Percentiles rank a stretch among this genome's conserved stretches.
phyloP scores from a whole-genome alignment of 1,140 invertebrate genomes.

The Condylostylus longicornis region DNA sequence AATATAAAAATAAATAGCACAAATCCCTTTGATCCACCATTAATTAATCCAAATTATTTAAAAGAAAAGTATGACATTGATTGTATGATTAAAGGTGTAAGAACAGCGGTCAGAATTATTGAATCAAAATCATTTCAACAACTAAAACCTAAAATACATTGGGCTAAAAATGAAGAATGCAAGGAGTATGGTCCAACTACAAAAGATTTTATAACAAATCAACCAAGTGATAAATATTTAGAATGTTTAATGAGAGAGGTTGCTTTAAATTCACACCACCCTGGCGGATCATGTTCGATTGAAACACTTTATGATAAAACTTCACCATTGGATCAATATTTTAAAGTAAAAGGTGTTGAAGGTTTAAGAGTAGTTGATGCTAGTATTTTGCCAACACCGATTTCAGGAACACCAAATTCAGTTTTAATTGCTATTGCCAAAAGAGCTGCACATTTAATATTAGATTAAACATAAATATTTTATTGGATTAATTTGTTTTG shows the following conservation, averaged over 20 bases:
- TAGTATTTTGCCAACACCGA: conserved; percentile 50
- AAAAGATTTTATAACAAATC: conserved; percentile 17
- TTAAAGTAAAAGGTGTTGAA: conserved; percentile 44
- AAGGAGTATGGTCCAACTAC: conserved; percentile 27
- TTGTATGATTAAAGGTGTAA: conserved; percentile 46
- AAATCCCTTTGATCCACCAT: conserved; percentile 44
- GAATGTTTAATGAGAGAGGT: conserved; percentile 48
- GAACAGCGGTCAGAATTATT: conserved; percentile 39
- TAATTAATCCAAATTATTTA: conserved; percentile 65
- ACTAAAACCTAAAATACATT: conserved; percentile 45
- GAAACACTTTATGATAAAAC: conserved; percentile 21
- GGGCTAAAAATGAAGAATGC: conserved; percentile 46
- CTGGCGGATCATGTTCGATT: conserved; percentile 49
- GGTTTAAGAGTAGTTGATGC: conserved; percentile 52
- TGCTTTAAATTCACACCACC: conserved; percentile 51
- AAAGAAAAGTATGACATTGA: conserved; percentile 39
- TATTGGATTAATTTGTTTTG: too few species aligned
- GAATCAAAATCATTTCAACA: conserved; percentile 40
- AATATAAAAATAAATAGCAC: conserved; percentile 37
- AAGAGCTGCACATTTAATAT: conserved; percentile 44
- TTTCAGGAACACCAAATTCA: conserved; percentile 53
- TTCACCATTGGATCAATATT: conserved; percentile 1
- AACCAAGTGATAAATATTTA: conserved; percentile 40
- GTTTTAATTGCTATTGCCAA: conserved; percentile 49
- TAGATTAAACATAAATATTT: too few species aligned